A percentile compares a stretch with the other conserved stretches of the same genome.
These are phyloP conservation scores for Electrophaes corylata DNA, from an alignment of 2,888 invertebrate species.

Conservation along the genomic window DNA sequence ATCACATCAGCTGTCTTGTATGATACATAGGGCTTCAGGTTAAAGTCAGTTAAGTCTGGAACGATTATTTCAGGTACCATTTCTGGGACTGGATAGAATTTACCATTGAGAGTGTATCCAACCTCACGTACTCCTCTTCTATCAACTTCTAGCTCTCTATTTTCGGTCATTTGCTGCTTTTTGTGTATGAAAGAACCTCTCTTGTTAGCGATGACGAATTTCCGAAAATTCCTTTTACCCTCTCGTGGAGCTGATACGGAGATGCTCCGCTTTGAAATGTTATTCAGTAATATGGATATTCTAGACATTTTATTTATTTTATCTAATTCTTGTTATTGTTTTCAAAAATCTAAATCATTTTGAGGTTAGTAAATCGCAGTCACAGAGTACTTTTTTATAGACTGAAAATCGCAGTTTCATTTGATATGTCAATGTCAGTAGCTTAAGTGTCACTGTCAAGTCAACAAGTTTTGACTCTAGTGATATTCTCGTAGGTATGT, in stretches of 20 bases:
- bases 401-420: too few relatives aligned
- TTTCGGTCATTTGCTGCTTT: conserved; percentile 81
- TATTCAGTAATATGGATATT: conserved; percentile 60
- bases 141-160: conserved; percentile 87
- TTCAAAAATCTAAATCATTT: conserved; percentile 21
- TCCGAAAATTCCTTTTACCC: conserved; percentile 93
- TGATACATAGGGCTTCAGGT: conserved; percentile 97
- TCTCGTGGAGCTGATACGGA: conserved; percentile 66
- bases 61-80: conserved; percentile 97
- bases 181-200: conserved; percentile 89
- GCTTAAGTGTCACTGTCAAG: too few relatives aligned
- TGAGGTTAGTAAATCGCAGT: too few relatives aligned
- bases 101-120: conserved; percentile 84
- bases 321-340: neutral
- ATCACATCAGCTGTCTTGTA: conserved; percentile 90
- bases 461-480: too few relatives aligned
- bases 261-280: conserved; percentile 65
- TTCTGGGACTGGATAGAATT: conserved; percentile 89
- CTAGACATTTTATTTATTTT: conserved; percentile 64
- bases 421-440: too few relatives aligned
- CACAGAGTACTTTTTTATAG: too few relatives aligned
- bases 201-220: conserved; percentile 90
- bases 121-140: conserved; percentile 88
- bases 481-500: too few relatives aligned
- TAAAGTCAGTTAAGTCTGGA: conserved; percentile 92